Conservation (phyloP, 2,113 vertebrate genomes). For the Tinamus guttatus region DNA sequence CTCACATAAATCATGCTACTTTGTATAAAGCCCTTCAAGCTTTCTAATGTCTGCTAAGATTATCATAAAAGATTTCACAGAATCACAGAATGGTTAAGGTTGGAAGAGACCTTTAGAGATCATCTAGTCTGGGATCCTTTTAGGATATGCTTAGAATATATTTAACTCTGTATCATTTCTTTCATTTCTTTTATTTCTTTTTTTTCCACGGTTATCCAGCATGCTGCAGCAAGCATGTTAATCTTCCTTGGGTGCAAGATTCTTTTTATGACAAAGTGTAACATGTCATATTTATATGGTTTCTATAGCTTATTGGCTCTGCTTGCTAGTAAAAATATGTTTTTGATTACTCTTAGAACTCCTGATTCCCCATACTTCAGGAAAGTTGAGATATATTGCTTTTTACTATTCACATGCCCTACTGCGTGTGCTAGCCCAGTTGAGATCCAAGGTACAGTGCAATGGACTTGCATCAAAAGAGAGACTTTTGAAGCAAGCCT, state of each 20-base stretch:
- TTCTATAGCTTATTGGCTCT: constrained; percentile 67
- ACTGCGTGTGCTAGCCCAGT: constrained; percentile 33
- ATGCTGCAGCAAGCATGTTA: neutral
- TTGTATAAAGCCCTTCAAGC: neutral
- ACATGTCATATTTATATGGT: constrained; percentile 47
- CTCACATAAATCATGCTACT: neutral
- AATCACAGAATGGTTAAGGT: no score
- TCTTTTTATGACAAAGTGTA: constrained; percentile 58
- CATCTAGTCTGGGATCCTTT: neutral
- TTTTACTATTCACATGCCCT: constrained; percentile 54
- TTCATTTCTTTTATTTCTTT: neutral
- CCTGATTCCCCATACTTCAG: constrained; percentile 62
- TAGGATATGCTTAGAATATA: neutral
- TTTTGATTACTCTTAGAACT: constrained; percentile 76
- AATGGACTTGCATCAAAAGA: constrained; percentile 22
- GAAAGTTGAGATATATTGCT: constrained; percentile 60
- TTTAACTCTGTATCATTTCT: neutral
- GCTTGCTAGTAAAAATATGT: constrained; percentile 69
- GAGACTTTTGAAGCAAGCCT: constrained; percentile 25
- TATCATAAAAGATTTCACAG: neutral
- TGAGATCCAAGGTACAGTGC: constrained; percentile 28
- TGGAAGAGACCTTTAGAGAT: no score
- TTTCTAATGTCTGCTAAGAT: neutral
- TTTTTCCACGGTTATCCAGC: neutral
- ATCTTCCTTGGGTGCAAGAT: constrained; percentile 11